phyloP scores from a whole-genome alignment of 2,113 vertebrate species.

The Porphyrio hochstetteri region DNA sequence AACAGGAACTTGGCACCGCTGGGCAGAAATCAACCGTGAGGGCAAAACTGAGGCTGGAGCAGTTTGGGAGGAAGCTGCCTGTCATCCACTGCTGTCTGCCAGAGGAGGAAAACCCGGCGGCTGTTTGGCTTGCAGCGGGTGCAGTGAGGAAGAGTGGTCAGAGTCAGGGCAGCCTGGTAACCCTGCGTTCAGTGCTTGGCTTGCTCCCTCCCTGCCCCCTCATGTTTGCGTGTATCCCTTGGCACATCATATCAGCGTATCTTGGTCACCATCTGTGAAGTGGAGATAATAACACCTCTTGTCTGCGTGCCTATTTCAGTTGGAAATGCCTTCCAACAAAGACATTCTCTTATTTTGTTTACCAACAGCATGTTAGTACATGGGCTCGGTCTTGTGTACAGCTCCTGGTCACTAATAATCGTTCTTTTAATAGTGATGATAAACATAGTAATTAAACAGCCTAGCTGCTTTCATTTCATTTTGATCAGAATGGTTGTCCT shows the following conservation, averaged over 20 bases:
- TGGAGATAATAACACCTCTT: constrained; percentile 16
- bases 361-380: neutral
- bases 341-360: neutral
- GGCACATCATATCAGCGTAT: neutral
- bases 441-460: neutral
- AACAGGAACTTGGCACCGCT: neutral
- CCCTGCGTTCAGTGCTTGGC: neutral
- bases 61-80: neutral
- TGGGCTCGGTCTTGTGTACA: neutral
- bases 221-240: neutral
- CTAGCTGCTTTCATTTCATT: neutral
- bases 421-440: neutral
- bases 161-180: neutral
- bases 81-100: fast-evolving
- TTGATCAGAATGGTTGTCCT: neutral
- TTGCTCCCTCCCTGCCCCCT: neutral
- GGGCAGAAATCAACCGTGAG: neutral
- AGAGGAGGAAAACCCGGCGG: neutral
- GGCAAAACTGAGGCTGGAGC: neutral
- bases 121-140: fast-evolving
- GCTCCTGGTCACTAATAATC: neutral
- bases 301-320: neutral
- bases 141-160: neutral
- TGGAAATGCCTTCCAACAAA: neutral
- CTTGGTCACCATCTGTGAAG: constrained; percentile 33